A percentile compares a stretch with the other conserved stretches of the same genome.
These are phyloP conservation scores for Ostrea edulis DNA, from an alignment of 1,140 invertebrate species.

Conservation along the genomic window DNA sequence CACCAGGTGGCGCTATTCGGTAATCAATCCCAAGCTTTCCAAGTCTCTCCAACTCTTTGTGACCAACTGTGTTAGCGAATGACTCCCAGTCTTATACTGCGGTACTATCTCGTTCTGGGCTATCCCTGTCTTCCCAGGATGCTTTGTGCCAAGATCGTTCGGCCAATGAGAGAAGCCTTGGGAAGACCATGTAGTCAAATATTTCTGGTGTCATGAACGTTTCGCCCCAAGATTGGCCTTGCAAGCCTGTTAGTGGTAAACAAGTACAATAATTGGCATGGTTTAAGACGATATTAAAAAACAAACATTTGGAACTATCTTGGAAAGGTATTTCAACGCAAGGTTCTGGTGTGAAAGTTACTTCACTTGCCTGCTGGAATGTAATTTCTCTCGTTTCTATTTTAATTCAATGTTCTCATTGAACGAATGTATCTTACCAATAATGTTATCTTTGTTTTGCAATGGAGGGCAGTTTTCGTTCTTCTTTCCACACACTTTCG, in stretches of 20 bases:
- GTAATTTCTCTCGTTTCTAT: too few relatives aligned
- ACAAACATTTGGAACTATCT: neutral
- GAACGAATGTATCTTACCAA: constrained; percentile 59
- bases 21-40: constrained; percentile 68
- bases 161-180: constrained; percentile 72
- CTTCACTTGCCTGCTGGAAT: too few relatives aligned
- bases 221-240: constrained; percentile 73
- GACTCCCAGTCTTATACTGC: constrained; percentile 69
- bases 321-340: neutral
- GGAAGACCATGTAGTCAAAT: constrained; percentile 72
- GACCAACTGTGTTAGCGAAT: constrained; percentile 71
- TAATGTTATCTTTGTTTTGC: constrained; percentile 65
- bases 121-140: constrained; percentile 66
- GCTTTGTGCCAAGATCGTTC: constrained; percentile 76
- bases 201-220: constrained; percentile 66
- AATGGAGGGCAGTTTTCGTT: constrained; percentile 63
- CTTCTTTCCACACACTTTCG: constrained; percentile 54
- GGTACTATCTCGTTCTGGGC: constrained; percentile 32
- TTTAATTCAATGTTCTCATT: neutral
- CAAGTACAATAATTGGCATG: neutral
- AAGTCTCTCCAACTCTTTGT: constrained; percentile 69
- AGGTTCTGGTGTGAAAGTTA: too few relatives aligned
- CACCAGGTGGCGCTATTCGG: constrained; percentile 73
- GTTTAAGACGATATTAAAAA: too few relatives aligned
- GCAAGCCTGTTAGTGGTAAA: constrained; percentile 64